These are phyloP conservation scores for Emydoidea blandingii DNA, from an alignment of 2,797 vertebrate species.

Conservation along the genomic window DNA sequence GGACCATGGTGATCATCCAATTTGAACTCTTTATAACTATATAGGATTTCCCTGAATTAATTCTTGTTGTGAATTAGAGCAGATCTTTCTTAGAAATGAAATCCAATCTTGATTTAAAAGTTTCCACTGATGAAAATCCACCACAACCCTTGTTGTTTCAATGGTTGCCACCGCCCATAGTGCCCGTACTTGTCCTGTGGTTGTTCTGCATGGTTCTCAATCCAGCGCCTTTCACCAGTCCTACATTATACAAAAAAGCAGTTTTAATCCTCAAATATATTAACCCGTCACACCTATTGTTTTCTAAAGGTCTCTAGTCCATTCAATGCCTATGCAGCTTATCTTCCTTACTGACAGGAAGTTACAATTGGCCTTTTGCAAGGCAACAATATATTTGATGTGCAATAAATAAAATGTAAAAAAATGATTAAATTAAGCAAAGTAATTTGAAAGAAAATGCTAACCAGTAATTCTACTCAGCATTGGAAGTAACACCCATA, in stretches of 20 bases:
- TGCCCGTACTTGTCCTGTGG: not conserved
- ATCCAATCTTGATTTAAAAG: not conserved
- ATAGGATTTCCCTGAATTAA: not conserved
- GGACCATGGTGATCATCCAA: not conserved
- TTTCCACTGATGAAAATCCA: not conserved
- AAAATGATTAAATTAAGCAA: constrained; percentile 20
- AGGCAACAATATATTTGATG: constrained; percentile 2
- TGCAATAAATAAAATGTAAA: constrained; percentile 35
- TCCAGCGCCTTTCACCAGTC: not conserved
- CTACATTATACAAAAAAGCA: not conserved
- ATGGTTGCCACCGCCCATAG: not conserved
- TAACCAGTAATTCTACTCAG: constrained; percentile 3
- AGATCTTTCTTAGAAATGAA: not conserved
- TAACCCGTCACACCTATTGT: not conserved
- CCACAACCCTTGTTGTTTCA: not conserved
- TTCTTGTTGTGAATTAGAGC: not conserved
- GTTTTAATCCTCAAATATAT: not conserved
- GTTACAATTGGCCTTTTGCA: constrained; percentile 26
- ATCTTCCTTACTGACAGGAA: constrained; percentile 3
- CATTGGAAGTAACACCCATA: not conserved
- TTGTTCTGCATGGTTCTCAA: not conserved
- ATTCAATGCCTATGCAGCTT: not conserved
- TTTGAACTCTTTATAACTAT: not conserved
- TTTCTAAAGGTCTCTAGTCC: constrained; percentile 7
- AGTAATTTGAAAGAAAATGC: constrained; percentile 39